phyloP scores from a whole-genome alignment of 2,888 invertebrate species.

The Synergus gifuensis region DNA sequence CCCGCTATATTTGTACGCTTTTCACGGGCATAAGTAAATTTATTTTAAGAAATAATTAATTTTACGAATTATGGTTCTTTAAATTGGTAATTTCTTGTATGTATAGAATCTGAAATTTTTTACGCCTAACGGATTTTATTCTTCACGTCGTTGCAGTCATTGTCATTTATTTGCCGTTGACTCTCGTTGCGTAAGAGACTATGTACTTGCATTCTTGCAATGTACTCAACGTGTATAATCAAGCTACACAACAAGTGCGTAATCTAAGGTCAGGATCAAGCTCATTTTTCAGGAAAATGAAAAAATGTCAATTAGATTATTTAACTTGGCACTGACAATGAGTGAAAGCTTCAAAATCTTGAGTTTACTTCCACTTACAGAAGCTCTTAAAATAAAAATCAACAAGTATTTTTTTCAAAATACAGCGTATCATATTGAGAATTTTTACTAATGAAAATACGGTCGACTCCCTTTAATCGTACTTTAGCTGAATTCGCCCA shows the following conservation, averaged over 20 bases:
- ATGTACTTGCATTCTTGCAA: not conserved
- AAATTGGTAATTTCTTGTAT: not conserved
- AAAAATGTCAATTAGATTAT: not conserved
- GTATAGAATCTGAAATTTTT: conserved; percentile 6
- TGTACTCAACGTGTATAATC: conserved; percentile 25
- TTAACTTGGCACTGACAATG: not conserved
- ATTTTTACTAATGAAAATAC: too few species aligned
- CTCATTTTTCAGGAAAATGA: conserved; percentile 9
- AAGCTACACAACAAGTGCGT: conserved; percentile 19
- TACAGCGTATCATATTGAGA: too few species aligned
- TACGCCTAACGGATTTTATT: conserved; percentile 23
- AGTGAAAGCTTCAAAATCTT: not conserved
- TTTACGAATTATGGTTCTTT: not conserved
- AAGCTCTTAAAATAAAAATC: not conserved
- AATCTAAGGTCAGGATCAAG: conserved; percentile 39
- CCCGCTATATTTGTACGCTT: too few species aligned
- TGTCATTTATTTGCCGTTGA: conserved; percentile 36
- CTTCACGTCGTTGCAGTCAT: conserved; percentile 17
- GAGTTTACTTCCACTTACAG: not conserved
- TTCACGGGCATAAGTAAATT: not conserved
- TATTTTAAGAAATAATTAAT: not conserved
- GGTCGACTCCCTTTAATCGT: too few species aligned
- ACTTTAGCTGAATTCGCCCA: too few species aligned
- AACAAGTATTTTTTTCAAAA: too few species aligned
- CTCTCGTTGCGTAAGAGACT: conserved; percentile 29